These are phyloP conservation scores for Callipepla squamata DNA, from an alignment of 2,113 vertebrate species.

Conservation along the genomic window DNA sequence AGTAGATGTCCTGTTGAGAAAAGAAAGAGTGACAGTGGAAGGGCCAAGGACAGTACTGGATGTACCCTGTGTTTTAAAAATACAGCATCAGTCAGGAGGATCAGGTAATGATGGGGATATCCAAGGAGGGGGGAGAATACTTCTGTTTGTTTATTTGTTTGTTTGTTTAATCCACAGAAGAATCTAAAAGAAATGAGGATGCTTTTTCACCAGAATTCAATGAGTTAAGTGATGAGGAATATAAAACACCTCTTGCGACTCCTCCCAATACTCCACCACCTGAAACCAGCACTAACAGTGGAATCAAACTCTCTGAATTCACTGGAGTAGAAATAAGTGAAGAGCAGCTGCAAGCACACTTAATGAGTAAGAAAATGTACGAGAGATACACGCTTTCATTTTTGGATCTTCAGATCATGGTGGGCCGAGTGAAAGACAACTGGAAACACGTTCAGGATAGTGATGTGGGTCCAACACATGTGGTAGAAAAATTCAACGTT, in stretches of 20 bases:
- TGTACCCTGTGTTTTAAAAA: neutral
- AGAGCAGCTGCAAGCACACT: constrained; percentile 78
- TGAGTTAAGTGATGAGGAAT: constrained; percentile 94
- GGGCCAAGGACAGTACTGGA: neutral
- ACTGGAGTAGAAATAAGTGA: constrained; percentile 75
- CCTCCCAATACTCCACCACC: constrained; percentile 89
- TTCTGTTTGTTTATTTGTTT: neutral
- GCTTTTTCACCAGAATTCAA: constrained; percentile 79
- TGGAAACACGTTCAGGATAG: constrained; percentile 97
- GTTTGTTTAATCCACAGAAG: constrained; percentile 71
- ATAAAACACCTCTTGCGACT: constrained; percentile 93
- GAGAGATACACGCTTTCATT: constrained; percentile 94
- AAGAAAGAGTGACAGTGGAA: neutral
- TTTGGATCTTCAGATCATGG: constrained; percentile 98
- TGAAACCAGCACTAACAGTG: constrained; percentile 63
- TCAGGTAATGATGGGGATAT: neutral
- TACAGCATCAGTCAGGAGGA: neutral
- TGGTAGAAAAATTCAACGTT: constrained; percentile 97
- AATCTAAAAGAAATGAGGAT: constrained; percentile 73
- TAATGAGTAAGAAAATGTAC: constrained; percentile 88
- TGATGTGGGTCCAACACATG: constrained; percentile 94
- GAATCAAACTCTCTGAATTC: constrained; percentile 60
- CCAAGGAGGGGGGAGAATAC: neutral
- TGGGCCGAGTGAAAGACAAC: constrained; percentile 92
- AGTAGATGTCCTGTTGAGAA: neutral